Evolutionary conservation across 2,888 invertebrate genomes (phyloP).

Genomic region (Beris chalybata): DNA sequence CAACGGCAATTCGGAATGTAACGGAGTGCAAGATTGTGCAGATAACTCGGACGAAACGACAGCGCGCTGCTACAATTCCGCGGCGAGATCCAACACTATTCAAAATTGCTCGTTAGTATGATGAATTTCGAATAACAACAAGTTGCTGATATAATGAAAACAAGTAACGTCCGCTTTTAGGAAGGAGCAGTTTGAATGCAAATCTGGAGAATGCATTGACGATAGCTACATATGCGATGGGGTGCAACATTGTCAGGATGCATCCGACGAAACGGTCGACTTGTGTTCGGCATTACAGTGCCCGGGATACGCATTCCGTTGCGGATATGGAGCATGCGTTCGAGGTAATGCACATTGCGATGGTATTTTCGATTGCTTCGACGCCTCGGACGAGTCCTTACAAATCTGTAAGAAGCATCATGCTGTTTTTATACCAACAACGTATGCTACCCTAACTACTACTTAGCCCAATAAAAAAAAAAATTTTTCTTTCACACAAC

Average conservation of each 20-base stretch:
- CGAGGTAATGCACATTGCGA: conserved; percentile 60
- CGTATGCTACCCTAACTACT: neutral
- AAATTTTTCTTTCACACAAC: neutral
- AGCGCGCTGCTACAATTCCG: neutral
- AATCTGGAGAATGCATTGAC: conserved; percentile 42
- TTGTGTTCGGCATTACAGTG: conserved; percentile 48
- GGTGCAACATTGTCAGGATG: conserved; percentile 44
- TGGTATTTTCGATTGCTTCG: conserved; percentile 37
- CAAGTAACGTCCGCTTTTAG: conserved; percentile 18
- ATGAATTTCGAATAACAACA: neutral
- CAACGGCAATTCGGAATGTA: conserved; percentile 60
- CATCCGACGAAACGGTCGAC: conserved; percentile 44
- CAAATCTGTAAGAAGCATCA: conserved; percentile 28
- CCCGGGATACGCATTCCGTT: conserved; percentile 60
- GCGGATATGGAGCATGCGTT: conserved; percentile 65
- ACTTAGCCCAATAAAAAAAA: too few relatives aligned
- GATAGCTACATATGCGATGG: conserved; percentile 52
- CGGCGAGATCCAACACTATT: neutral
- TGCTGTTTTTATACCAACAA: neutral
- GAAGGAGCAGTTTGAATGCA: conserved; percentile 38
- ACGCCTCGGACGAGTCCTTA: conserved; percentile 37
- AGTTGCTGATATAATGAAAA: too few relatives aligned
- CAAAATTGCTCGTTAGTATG: conserved; percentile 40
- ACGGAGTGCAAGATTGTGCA: conserved; percentile 32
- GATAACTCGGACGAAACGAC: conserved; percentile 36